These are phyloP conservation scores for Melinaea marsaeus DNA, from an alignment of 2,888 invertebrate species.

Conservation along the genomic window DNA sequence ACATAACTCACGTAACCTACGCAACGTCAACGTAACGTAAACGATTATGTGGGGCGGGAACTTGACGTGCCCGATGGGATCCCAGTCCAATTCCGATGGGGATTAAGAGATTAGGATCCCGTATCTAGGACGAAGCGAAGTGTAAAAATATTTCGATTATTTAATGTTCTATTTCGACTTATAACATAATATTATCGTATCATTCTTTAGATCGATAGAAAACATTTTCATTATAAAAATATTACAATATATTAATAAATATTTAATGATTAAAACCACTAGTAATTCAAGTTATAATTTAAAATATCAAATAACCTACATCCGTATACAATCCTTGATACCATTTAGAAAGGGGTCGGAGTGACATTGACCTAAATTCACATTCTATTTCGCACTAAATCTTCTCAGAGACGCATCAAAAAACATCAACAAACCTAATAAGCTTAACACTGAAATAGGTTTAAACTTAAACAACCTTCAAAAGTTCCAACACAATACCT, in stretches of 20 bases:
- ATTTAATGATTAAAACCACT: too few species aligned
- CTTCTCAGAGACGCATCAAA: conserved; percentile 11
- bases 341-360: conserved; percentile 5
- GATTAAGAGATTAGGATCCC: conserved; percentile 32
- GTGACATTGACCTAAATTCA: conserved; percentile 30
- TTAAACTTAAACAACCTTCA: conserved; percentile 22
- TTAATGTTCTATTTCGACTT: conserved; percentile 13
- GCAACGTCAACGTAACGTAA: conserved; percentile 21
- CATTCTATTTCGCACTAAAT: conserved; percentile 12
- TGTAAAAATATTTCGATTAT: conserved; percentile 16
- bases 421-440: conserved; percentile 12
- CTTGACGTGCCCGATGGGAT: conserved; percentile 17
- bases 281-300: too few species aligned
- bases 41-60: conserved; percentile 23
- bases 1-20: conserved; percentile 31
- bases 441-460: conserved; percentile 20
- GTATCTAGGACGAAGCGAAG: conserved; percentile 23
- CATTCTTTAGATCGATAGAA: too few species aligned
- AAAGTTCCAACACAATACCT: conserved; percentile 18
- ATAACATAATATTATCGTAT: too few species aligned
- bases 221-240: too few species aligned
- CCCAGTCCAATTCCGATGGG: conserved; percentile 19
- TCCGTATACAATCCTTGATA: conserved; percentile 3
- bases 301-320: too few species aligned
- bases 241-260: too few species aligned